Conservation (phyloP, 2,113 vertebrate species). For the Lasiurus cinereus region DNA sequence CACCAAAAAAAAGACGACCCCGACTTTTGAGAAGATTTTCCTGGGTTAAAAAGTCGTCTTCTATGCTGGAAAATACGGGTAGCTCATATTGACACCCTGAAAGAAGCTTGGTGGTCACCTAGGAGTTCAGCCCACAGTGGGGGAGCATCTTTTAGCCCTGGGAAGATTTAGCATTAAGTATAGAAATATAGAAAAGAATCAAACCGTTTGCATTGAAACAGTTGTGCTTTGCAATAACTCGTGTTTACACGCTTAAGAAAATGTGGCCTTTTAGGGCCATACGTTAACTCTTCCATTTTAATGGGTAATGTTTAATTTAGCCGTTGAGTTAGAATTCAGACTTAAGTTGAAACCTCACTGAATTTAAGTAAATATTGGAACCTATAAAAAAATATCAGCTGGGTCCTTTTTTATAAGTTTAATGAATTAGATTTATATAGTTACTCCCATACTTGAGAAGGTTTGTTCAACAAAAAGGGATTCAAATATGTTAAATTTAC, state of each 20-base stretch:
- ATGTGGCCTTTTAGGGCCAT: background rate
- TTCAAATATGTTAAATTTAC: constrained; percentile 66
- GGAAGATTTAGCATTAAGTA: background rate
- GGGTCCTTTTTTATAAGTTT: constrained; percentile 48
- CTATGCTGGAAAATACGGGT: too few relatives aligned
- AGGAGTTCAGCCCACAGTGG: background rate
- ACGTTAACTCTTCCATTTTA: constrained; percentile 28
- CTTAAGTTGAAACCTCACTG: constrained; percentile 50
- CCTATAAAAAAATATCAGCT: constrained; percentile 36
- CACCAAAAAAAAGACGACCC: too few relatives aligned
- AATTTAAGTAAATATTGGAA: constrained; percentile 38
- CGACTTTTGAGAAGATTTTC: too few relatives aligned
- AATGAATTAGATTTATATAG: constrained; percentile 55
- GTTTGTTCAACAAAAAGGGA: constrained; percentile 64
- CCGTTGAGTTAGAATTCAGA: constrained; percentile 22
- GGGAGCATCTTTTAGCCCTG: background rate
- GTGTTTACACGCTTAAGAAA: background rate
- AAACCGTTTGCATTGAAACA: background rate
- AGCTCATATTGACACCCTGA: background rate
- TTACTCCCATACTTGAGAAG: constrained; percentile 66
- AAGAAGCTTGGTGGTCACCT: background rate
- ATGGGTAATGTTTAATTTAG: background rate
- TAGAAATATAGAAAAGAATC: background rate
- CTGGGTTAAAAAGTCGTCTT: too few relatives aligned
- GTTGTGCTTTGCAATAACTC: constrained; percentile 3